These are phyloP conservation scores for Congeria kusceri DNA, from an alignment of 2,888 invertebrate species.

Conservation along the genomic window DNA sequence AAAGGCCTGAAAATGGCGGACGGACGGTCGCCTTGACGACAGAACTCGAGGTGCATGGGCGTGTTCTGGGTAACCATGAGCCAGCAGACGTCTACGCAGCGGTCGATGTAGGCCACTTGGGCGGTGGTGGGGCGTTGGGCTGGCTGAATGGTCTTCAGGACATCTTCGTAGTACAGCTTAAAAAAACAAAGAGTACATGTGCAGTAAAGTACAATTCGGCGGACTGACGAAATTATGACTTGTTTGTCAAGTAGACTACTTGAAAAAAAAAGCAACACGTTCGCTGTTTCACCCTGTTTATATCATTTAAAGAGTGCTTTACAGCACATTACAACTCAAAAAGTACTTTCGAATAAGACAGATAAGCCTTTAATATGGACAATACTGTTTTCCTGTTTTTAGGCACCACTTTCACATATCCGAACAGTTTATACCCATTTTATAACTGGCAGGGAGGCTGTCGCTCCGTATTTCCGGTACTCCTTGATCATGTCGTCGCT, in stretches of 20 bases:
- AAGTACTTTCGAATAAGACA: no score
- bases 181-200: neutral
- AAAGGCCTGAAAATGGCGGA: slow-evolving; percentile 49
- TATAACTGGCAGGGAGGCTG: slow-evolving; percentile 58
- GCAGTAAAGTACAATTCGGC: neutral
- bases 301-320: no score
- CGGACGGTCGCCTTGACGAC: slow-evolving; percentile 45
- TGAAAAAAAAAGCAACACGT: no score
- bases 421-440: slow-evolving; percentile 47
- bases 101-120: slow-evolving; percentile 52
- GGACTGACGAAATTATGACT: no score
- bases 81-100: slow-evolving; percentile 57
- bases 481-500: slow-evolving; percentile 48
- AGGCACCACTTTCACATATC: no score
- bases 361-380: no score
- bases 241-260: no score
- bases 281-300: no score
- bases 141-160: slow-evolving; percentile 53
- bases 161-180: slow-evolving; percentile 61
- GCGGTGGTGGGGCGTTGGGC: slow-evolving; percentile 46
- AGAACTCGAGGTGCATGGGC: slow-evolving; percentile 62
- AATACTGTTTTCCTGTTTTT: no score
- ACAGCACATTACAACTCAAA: no score
- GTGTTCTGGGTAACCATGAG: slow-evolving; percentile 55
- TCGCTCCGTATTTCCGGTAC: slow-evolving; percentile 48